Conservation (phyloP, 2,113 vertebrate genomes). For the Guaruba guarouba region DNA sequence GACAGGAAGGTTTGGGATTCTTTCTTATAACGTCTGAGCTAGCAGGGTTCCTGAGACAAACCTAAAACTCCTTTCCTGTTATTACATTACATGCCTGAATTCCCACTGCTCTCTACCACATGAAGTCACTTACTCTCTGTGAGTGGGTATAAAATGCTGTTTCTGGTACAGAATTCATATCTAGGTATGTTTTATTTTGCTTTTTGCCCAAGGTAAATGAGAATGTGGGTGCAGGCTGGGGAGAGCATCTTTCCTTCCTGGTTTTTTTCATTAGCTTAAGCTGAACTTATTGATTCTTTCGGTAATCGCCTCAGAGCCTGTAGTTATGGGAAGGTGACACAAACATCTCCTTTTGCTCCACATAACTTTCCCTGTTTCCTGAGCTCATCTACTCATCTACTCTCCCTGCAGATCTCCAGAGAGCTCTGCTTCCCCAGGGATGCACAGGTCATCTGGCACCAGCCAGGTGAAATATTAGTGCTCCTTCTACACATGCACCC, state of each 20-base stretch:
- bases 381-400: neutral
- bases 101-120: constrained; percentile 28
- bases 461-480: neutral
- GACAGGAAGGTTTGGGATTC: neutral
- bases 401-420: neutral
- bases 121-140: neutral
- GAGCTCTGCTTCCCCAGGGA: neutral
- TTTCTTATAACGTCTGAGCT: constrained; percentile 20
- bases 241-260: neutral
- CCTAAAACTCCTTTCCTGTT: constrained; percentile 42
- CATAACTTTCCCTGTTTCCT: neutral
- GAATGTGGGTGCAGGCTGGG: neutral
- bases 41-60: constrained; percentile 32
- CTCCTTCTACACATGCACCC: neutral
- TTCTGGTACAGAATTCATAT: constrained; percentile 30
- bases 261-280: constrained; percentile 15
- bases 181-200: neutral
- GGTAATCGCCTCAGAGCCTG: neutral
- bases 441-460: fast-evolving
- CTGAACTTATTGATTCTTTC: neutral
- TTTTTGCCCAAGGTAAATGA: constrained; percentile 34
- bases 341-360: neutral
- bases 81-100: constrained; percentile 51
- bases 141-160: neutral
- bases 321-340: neutral